Percentiles rank a stretch among this genome's conserved stretches.
These are phyloP conservation scores for Psittacus erithacus DNA, from an alignment of 2,113 vertebrate genomes.

Conservation along the genomic window DNA sequence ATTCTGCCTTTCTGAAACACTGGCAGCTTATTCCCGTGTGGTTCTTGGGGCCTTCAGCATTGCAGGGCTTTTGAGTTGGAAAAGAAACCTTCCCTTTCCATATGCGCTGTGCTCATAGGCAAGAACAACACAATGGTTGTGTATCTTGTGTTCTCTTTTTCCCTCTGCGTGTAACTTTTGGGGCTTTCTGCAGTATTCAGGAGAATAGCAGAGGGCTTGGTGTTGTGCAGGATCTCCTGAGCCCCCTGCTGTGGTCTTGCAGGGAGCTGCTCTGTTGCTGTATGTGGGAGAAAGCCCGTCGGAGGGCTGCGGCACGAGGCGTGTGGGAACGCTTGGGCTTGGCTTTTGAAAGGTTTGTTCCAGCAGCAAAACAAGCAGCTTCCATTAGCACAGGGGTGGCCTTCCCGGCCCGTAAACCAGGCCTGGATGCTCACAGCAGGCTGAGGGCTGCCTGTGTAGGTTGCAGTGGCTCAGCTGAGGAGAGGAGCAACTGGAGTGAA, in stretches of 20 bases:
- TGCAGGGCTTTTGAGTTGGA: fast-evolving
- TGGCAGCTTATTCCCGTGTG: neutral
- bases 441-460: neutral
- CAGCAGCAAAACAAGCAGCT: neutral
- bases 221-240: neutral
- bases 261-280: neutral
- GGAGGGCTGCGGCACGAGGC: neutral
- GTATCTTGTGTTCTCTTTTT: fast-evolving
- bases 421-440: neutral
- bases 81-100: neutral
- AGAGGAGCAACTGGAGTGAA: neutral
- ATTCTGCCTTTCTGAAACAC: neutral
- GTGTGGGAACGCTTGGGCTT: neutral
- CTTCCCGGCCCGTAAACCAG: fast-evolving
- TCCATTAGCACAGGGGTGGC: neutral
- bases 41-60: neutral
- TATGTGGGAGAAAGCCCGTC: neutral
- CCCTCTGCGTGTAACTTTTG: fast-evolving
- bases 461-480: neutral
- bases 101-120: neutral
- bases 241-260: neutral
- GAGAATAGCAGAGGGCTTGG: neutral
- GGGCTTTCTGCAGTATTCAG: neutral
- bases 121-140: fast-evolving
- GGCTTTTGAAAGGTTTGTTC: neutral